These are phyloP conservation scores for Mamestra configurata DNA, from an alignment of 1,140 invertebrate genomes.

Conservation along the genomic window DNA sequence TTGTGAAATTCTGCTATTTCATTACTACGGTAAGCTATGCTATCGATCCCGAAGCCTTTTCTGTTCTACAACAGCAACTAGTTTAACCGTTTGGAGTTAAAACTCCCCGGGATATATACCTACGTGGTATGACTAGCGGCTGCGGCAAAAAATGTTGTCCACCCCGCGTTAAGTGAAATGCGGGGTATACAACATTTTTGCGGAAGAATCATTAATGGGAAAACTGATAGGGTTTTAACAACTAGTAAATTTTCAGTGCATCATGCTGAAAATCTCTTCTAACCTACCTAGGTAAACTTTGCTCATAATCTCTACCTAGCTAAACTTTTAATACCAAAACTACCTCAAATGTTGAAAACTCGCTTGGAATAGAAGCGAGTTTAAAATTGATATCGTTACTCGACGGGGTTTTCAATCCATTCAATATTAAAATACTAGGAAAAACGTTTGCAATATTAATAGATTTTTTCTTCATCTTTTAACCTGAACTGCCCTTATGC, in stretches of 20 bases:
- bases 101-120: constrained; percentile 14
- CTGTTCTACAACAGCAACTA: constrained; percentile 1
- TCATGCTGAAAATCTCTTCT: background rate
- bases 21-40: background rate
- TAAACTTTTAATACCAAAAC: background rate
- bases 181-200: background rate
- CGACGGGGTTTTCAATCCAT: background rate
- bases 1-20: background rate
- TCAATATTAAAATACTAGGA: background rate
- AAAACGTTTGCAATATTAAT: background rate
- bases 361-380: background rate
- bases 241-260: background rate
- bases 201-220: background rate
- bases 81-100: constrained; percentile 31
- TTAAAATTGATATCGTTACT: background rate
- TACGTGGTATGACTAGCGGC: background rate
- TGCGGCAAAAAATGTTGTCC: no score
- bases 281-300: background rate
- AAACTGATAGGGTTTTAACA: no score
- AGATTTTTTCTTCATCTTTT: background rate
- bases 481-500: no score
- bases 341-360: background rate
- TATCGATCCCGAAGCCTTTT: constrained; percentile 37
- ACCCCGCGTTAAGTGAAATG: no score
- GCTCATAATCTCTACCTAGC: background rate